Percentiles rank a stretch among this genome's conserved stretches.
Evolutionary conservation across 2,888 invertebrate species (phyloP).

Genomic region (Phortica okadai): DNA sequence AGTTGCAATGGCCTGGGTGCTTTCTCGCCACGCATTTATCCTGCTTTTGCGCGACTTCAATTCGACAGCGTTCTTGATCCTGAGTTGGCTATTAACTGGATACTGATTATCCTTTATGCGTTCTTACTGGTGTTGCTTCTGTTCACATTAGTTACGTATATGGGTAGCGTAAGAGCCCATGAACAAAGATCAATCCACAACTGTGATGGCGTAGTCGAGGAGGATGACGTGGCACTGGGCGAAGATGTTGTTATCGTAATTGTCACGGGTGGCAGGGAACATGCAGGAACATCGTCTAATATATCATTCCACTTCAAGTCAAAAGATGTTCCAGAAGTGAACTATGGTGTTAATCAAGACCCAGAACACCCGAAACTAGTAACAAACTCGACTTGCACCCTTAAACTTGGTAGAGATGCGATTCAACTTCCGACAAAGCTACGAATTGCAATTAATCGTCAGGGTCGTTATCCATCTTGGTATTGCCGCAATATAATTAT

Average conservation of each 20-base stretch:
- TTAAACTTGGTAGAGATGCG: constrained; percentile 13
- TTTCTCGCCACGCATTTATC: constrained; percentile 42
- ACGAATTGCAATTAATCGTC: constrained; percentile 35
- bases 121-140: background rate
- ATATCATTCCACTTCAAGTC: constrained; percentile 43
- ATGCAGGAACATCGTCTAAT: constrained; percentile 48
- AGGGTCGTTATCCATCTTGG: constrained; percentile 47
- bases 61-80: background rate
- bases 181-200: background rate
- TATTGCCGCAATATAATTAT: constrained; percentile 41
- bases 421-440: constrained; percentile 43
- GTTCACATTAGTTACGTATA: background rate
- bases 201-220: background rate
- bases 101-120: constrained; percentile 1
- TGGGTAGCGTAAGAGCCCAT: background rate
- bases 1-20: constrained; percentile 38
- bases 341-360: constrained; percentile 42
- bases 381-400: constrained; percentile 34
- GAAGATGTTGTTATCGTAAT: constrained; percentile 37
- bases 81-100: constrained; percentile 14
- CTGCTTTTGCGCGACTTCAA: constrained; percentile 18
- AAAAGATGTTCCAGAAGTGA: background rate
- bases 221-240: background rate
- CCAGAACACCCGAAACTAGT: constrained; percentile 33
- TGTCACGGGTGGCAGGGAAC: constrained; percentile 42